A percentile compares a stretch with the other conserved stretches of the same genome.
These are phyloP conservation scores for Caenorhabditis sinica DNA, from an alignment of 2,888 invertebrate genomes.

Conservation along the genomic window DNA sequence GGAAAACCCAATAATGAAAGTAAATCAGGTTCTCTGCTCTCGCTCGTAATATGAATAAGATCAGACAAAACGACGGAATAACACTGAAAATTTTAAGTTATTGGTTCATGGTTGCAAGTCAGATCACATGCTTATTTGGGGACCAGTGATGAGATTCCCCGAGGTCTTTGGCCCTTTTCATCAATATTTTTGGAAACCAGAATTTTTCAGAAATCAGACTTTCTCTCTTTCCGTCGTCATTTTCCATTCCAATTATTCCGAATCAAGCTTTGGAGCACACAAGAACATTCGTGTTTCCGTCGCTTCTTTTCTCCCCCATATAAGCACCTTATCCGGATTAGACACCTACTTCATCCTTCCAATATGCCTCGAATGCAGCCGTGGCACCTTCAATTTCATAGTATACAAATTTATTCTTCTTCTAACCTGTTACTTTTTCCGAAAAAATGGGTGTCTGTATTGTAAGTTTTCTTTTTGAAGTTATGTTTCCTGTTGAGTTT, in stretches of 20 bases:
- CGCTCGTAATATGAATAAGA: conserved; percentile 23
- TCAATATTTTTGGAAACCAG: background rate
- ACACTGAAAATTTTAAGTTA: background rate
- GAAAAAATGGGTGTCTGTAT: conserved; percentile 57
- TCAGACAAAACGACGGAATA: conserved; percentile 4
- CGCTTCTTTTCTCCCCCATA: background rate
- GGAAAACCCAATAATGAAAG: conserved; percentile 10
- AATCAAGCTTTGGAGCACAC: background rate
- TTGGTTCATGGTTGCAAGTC: background rate
- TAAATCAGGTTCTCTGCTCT: background rate
- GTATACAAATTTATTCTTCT: background rate
- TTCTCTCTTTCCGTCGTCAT: background rate
- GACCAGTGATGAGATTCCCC: background rate
- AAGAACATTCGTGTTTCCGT: conserved; percentile 6
- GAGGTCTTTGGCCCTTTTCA: background rate
- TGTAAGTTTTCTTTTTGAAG: conserved; percentile 43
- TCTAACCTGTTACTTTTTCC: background rate
- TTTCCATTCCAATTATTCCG: conserved; percentile 14
- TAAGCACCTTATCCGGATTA: conserved; percentile 64
- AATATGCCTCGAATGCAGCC: conserved; percentile 21
- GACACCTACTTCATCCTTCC: conserved; percentile 17
- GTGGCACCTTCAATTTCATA: conserved; percentile 3
- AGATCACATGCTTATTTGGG: background rate
- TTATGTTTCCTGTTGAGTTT: background rate
- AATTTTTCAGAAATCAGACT: background rate